Percentiles rank a stretch among this genome's conserved stretches.
phyloP scores from a whole-genome alignment of 2,797 vertebrate genomes.

The Falco berigora region DNA sequence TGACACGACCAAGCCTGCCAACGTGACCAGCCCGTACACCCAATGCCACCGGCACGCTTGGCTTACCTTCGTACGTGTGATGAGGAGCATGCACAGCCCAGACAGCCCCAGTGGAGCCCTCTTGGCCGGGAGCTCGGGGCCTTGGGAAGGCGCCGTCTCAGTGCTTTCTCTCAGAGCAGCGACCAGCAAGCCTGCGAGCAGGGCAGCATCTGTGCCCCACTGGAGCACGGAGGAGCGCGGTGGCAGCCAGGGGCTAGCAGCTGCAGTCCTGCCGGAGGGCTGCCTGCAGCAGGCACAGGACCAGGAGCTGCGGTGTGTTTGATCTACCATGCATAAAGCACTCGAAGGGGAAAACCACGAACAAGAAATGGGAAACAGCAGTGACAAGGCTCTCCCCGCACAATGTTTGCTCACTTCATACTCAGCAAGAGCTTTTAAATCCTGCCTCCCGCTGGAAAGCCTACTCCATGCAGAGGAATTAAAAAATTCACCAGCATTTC shows the following conservation, averaged over 20 bases:
- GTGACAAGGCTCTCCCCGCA: neutral
- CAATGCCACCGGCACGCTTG: neutral
- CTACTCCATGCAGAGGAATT: neutral
- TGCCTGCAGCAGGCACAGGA: neutral
- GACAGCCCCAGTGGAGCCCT: neutral
- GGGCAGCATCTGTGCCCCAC: rapidly evolving
- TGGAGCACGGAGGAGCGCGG: rapidly evolving
- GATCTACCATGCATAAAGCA: neutral
- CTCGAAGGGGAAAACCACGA: neutral
- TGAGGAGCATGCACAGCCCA: neutral
- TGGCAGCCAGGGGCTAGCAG: neutral
- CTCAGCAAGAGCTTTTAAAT: neutral
- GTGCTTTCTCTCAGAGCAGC: neutral
- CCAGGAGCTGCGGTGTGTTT: neutral
- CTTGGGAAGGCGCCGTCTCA: neutral
- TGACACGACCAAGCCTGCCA: neutral
- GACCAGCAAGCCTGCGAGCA: neutral
- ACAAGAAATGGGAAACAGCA: neutral
- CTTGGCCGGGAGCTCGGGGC: neutral
- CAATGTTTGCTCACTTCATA: neutral
- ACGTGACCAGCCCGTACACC: neutral
- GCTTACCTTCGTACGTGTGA: neutral
- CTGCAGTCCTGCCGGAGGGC: neutral
- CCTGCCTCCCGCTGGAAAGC: neutral
- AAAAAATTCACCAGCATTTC: neutral